Conservation (phyloP, 2,888 invertebrate genomes). For the Dyspetes luteomarginatus region DNA sequence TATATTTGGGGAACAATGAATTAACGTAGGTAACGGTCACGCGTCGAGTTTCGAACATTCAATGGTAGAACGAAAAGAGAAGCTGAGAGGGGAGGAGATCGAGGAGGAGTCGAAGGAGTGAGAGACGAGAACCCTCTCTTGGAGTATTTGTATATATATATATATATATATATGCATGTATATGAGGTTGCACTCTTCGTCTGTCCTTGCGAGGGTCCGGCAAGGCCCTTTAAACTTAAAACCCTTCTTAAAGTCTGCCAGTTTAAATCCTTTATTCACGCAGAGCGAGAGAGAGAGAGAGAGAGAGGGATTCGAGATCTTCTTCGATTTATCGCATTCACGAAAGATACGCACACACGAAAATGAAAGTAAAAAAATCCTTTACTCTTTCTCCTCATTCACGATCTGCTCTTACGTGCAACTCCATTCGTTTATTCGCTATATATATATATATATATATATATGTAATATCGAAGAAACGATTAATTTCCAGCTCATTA, state of each 20-base stretch:
- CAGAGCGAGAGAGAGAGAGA: conserved; percentile 1
- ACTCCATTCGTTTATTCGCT: not conserved
- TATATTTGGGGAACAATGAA: conserved; percentile 1
- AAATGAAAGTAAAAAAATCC: conserved; percentile 3
- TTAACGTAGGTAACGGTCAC: conserved; percentile 59
- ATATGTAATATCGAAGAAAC: conserved; percentile 21
- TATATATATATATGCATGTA: not conserved
- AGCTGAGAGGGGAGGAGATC: conserved; percentile 1
- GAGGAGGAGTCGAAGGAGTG: conserved; percentile 40
- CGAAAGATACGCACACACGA: not conserved
- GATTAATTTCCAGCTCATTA: conserved; percentile 59
- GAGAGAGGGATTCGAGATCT: conserved; percentile 1
- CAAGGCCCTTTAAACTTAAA: conserved; percentile 62
- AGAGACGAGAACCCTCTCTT: conserved; percentile 10
- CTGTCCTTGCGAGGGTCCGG: conserved; percentile 59
- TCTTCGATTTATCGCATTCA: conserved; percentile 44
- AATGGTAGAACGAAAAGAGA: conserved; percentile 42
- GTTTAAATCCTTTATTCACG: conserved; percentile 48
- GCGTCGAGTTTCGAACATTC: conserved; percentile 57
- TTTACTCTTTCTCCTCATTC: conserved; percentile 4
- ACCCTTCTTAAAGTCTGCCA: conserved; percentile 57
- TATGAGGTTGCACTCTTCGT: not conserved
- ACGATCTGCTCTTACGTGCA: not conserved
- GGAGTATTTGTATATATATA: not conserved
- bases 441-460: conserved; percentile 10